A percentile compares a stretch with the other conserved stretches of the same genome.
Evolutionary conservation across 2,888 invertebrate species (phyloP).

Genomic region (Halocaridina rubra): DNA sequence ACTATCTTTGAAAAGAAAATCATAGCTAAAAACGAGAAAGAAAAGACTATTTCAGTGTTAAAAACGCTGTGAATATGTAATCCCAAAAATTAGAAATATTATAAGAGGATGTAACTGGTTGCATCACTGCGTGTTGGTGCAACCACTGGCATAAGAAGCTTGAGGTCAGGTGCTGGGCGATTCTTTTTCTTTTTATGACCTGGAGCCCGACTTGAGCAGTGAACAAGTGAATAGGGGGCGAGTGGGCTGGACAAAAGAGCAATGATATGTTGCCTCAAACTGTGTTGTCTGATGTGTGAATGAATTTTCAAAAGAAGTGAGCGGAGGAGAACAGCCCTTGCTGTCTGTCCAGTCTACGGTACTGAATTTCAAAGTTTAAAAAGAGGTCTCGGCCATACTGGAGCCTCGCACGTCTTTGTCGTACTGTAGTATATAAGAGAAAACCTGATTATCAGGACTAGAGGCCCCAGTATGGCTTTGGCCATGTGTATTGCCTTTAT

Average conservation of each 20-base stretch:
- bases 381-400: slow-evolving; percentile 49
- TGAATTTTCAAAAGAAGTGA: slow-evolving; percentile 41
- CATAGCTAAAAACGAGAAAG: slow-evolving; percentile 4
- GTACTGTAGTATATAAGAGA: slow-evolving; percentile 34
- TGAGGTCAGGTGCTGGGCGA: slow-evolving; percentile 5
- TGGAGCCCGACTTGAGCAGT: slow-evolving; percentile 31
- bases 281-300: slow-evolving; percentile 42
- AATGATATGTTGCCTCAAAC: slow-evolving; percentile 26
- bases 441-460: slow-evolving; percentile 47
- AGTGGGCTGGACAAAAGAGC: slow-evolving; percentile 43
- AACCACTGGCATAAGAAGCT: not conserved
- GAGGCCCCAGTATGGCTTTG: slow-evolving; percentile 53
- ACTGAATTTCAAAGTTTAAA: slow-evolving; percentile 35
- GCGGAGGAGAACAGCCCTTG: slow-evolving; percentile 37
- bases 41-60: slow-evolving; percentile 43
- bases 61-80: slow-evolving; percentile 50
- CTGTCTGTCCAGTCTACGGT: slow-evolving; percentile 52
- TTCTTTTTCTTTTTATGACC: not conserved
- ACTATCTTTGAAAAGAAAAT: slow-evolving; percentile 10
- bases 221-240: slow-evolving; percentile 42
- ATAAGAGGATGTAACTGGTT: no score
- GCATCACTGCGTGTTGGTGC: not conserved
- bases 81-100: no score
- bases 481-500: slow-evolving; percentile 56
- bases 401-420: slow-evolving; percentile 41